Evolutionary conservation across 2,888 invertebrate species (phyloP), one percentile per base, ranked within the genome.

Genomic region (Pyrrhia umbra): DNA sequence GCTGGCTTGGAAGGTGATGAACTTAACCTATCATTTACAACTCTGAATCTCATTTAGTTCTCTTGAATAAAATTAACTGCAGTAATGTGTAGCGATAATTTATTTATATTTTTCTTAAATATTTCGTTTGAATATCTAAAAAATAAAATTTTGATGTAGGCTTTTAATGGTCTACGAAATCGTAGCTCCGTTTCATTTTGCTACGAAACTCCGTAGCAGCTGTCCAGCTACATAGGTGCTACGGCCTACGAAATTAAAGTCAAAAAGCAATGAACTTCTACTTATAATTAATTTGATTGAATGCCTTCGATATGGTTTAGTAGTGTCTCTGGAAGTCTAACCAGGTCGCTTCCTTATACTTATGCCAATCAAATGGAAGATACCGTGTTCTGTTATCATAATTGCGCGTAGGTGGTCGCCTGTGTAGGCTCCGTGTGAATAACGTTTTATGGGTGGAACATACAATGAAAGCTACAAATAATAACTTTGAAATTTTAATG

Each of bases 1-100:
- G 82, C 95, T 97, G 47, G 94, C 96, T 49, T 97, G 97, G 97
- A 97, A 97, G 96, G 97, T 96, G 92, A 49, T 3, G 67, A 13
- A 8, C 9, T 42, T 20, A 6, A 13, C 13, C 20, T 34, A 34
- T 34, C n/a, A 34, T 34, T 34, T 34, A 34, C 34, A 34, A 34
- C 13, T 34, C 13, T 4, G 4, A 34, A 1, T 13, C 13, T 9
- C 4, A n/a, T 34, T n/a, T 13, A n/a, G 34, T 4, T 5, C 5
- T 13, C n/a, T 5, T 30, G 30, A 13, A 34, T n/a, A 34, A 34
- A 34, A 34, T 4, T 34, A 34, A n/a, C n/a, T 34, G 34, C 6
- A 5, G n/a, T 13, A n/a, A n/a, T n/a, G n/a, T n/a, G n/a, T n/a
- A n/a, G n/a, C n/a, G n/a, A n/a, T n/a, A n/a, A n/a, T n/a, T n/a